Conservation (phyloP, 2,888 invertebrate species). For the Brenthis ino region DNA sequence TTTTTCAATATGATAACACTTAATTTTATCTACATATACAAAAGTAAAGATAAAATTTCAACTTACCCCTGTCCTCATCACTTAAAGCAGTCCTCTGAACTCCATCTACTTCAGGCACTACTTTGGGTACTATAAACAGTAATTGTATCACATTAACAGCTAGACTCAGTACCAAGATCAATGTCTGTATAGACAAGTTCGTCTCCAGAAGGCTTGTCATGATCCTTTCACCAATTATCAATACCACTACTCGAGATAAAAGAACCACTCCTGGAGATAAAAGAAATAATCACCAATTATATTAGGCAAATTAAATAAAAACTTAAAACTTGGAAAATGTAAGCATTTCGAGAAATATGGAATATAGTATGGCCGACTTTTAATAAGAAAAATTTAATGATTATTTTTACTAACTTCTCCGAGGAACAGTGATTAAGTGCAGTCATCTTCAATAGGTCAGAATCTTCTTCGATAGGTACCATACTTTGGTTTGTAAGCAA, state of each 20-base stretch:
- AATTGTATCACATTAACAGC: constrained; percentile 28
- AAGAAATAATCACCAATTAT: no score
- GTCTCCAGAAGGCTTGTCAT: constrained; percentile 17
- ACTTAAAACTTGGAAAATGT: no score
- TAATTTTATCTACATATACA: not conserved
- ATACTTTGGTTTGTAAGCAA: no score
- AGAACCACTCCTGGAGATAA: constrained; percentile 23
- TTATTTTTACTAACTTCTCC: no score
- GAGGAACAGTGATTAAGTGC: no score
- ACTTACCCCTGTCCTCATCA: constrained; percentile 31
- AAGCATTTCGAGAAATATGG: no score
- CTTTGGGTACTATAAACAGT: constrained; percentile 30
- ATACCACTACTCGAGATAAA: constrained; percentile 18
- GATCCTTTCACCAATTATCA: constrained; percentile 22
- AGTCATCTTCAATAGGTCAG: no score
- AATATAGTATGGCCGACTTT: no score
- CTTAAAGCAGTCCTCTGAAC: constrained; percentile 20
- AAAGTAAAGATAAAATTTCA: not conserved
- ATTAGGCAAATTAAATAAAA: no score
- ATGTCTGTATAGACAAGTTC: constrained; percentile 26
- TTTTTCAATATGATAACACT: no score
- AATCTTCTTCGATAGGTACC: no score
- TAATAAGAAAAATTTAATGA: no score
- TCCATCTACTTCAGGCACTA: constrained; percentile 26
- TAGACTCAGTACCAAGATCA: constrained; percentile 20